Conservation (phyloP, 1,140 invertebrate species). For the Drosophila fuyamai region DNA sequence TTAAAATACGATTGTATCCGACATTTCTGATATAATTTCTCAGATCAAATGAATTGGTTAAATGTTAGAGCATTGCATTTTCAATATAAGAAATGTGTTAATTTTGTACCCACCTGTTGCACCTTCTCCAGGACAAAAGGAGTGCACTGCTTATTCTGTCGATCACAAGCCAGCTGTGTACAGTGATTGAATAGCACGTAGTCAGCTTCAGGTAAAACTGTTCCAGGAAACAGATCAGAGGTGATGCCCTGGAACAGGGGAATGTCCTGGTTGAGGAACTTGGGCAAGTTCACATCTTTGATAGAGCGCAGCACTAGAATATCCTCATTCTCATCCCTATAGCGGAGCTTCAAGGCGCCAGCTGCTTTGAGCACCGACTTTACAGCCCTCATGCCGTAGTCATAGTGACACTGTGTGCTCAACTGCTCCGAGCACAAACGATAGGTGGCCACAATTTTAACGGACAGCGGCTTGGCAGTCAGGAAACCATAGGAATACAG, state of each 20-base stretch:
- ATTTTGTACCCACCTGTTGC: constrained; percentile 85
- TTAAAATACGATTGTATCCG: too few relatives aligned
- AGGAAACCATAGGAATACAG: constrained; percentile 97
- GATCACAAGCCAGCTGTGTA: constrained; percentile 88
- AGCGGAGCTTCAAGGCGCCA: constrained; percentile 94
- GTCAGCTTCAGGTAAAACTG: constrained; percentile 90
- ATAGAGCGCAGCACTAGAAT: constrained; percentile 94
- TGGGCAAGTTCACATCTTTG: constrained; percentile 97
- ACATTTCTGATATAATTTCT: too few relatives aligned
- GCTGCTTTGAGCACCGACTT: constrained; percentile 96
- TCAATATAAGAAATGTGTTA: too few relatives aligned
- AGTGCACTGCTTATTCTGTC: constrained; percentile 93
- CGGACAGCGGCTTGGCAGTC: constrained; percentile 93
- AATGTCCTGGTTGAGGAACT: constrained; percentile 95
- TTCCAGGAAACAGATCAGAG: constrained; percentile 95
- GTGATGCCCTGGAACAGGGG: constrained; percentile 95
- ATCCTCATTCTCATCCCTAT: constrained; percentile 93
- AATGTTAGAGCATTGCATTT: too few relatives aligned
- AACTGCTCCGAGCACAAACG: constrained; percentile 97
- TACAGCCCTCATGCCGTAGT: constrained; percentile 96
- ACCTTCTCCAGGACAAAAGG: constrained; percentile 95
- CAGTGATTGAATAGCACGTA: constrained; percentile 88
- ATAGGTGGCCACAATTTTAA: constrained; percentile 98
- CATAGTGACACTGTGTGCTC: constrained; percentile 97
- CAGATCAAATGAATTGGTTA: too few relatives aligned